These are phyloP conservation scores for Nineta flava DNA, from an alignment of 2,888 invertebrate species.

Conservation along the genomic window DNA sequence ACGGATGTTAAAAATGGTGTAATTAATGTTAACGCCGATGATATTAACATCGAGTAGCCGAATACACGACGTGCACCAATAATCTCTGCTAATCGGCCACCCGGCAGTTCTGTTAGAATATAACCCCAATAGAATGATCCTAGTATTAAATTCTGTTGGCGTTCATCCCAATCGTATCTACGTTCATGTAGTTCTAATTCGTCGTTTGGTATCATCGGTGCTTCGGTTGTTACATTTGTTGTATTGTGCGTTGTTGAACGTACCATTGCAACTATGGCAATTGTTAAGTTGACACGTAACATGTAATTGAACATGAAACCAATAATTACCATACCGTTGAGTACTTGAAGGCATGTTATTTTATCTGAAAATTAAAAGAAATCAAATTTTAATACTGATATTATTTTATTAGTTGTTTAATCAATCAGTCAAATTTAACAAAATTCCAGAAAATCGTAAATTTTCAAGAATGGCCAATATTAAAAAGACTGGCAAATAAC, in stretches of 20 bases:
- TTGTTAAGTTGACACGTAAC: slow-evolving; percentile 69
- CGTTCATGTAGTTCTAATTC: slow-evolving; percentile 16
- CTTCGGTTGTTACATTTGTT: slow-evolving; percentile 21
- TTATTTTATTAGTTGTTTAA: too few relatives aligned
- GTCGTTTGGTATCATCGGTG: slow-evolving; percentile 10
- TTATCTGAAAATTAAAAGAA: slow-evolving; percentile 35
- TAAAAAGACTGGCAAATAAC: too few relatives aligned
- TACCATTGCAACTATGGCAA: slow-evolving; percentile 76
- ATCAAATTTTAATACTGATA: neutral
- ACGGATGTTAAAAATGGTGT: slow-evolving; percentile 60
- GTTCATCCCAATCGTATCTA: slow-evolving; percentile 61
- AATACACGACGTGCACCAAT: slow-evolving; percentile 72
- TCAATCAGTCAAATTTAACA: too few relatives aligned
- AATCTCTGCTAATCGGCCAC: slow-evolving; percentile 69
- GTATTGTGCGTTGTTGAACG: slow-evolving; percentile 19
- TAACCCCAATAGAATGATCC: slow-evolving; percentile 90
- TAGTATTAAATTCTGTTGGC: slow-evolving; percentile 62
- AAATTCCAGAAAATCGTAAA: too few relatives aligned
- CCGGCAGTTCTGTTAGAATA: slow-evolving; percentile 75
- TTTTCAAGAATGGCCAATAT: too few relatives aligned
- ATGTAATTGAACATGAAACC: slow-evolving; percentile 88
- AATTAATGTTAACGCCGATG: slow-evolving; percentile 64
- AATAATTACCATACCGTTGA: slow-evolving; percentile 70
- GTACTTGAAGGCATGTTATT: slow-evolving; percentile 61
- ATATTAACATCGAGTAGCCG: slow-evolving; percentile 71